Conservation (phyloP, 2,113 vertebrate species). For the Gasterosteus aculeatus region DNA sequence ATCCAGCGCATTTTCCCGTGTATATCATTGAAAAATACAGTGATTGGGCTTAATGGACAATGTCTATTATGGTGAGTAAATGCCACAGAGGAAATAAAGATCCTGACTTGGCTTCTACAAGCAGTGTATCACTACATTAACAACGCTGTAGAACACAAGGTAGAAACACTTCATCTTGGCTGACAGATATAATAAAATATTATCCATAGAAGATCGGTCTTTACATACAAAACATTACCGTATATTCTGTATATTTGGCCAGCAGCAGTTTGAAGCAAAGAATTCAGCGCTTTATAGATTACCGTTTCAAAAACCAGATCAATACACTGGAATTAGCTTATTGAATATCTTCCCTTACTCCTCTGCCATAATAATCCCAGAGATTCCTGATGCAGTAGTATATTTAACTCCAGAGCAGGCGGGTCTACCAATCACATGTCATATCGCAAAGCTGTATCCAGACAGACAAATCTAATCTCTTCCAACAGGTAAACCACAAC, state of each 20-base stretch:
- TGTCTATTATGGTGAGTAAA: not conserved
- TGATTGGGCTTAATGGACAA: not conserved
- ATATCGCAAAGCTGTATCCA: constrained; percentile 13
- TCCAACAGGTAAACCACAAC: constrained; percentile 32
- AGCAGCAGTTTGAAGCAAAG: not conserved
- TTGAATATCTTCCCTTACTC: constrained; percentile 3
- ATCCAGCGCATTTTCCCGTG: constrained; percentile 21
- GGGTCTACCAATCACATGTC: not conserved
- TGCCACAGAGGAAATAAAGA: not conserved
- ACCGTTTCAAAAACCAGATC: constrained; percentile 20
- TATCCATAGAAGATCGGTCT: not conserved
- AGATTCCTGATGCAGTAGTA: constrained; percentile 46
- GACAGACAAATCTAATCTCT: constrained; percentile 34
- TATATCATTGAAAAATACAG: not conserved
- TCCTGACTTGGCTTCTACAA: not conserved
- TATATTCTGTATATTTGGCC: not conserved
- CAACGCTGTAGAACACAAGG: not conserved
- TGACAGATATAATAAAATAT: not conserved
- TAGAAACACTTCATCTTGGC: not conserved
- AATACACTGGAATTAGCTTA: constrained; percentile 13
- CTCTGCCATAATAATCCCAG: constrained; percentile 42
- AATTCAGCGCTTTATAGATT: not conserved
- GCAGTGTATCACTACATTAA: constrained; percentile 1
- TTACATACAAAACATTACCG: not conserved
- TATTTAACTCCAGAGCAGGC: constrained; percentile 16